Percentiles rank a stretch among this genome's conserved stretches.
Evolutionary conservation across 2,888 invertebrate genomes (phyloP).

Genomic region (Heliconius sara): DNA sequence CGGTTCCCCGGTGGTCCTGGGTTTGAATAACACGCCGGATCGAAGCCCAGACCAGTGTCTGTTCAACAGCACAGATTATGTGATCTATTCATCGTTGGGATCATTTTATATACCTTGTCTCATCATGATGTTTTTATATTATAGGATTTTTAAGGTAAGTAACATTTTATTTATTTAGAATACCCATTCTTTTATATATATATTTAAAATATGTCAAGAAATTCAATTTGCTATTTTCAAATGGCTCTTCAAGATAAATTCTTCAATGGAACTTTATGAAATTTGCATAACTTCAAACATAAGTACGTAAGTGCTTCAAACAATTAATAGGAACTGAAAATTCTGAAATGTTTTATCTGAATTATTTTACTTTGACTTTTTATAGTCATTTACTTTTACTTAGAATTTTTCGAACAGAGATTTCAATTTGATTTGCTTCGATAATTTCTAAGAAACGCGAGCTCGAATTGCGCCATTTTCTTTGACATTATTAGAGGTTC

Average conservation of each 20-base stretch:
- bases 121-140: constrained; percentile 99
- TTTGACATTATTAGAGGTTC: too few species aligned
- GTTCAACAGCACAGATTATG: constrained; percentile 99
- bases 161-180: not conserved
- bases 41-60: constrained; percentile 93
- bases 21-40: constrained; percentile 96
- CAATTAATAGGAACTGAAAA: not conserved
- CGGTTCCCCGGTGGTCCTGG: constrained; percentile 97
- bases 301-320: not conserved
- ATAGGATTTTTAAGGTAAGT: constrained; percentile 97
- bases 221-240: not conserved
- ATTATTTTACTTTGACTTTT: too few species aligned
- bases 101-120: constrained; percentile 99
- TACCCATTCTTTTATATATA: too few species aligned
- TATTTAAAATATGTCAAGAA: too few species aligned
- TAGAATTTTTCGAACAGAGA: too few species aligned
- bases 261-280: not conserved
- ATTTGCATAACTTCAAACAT: not conserved
- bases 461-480: too few species aligned
- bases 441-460: too few species aligned
- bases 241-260: not conserved
- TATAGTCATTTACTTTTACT: too few species aligned
- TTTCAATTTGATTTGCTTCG: too few species aligned
- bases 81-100: constrained; percentile 98
- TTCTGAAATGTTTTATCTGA: not conserved